A percentile compares a stretch with the other conserved stretches of the same genome.
phyloP scores from a whole-genome alignment of 1,140 invertebrate genomes.

The Drosophila guanche region DNA sequence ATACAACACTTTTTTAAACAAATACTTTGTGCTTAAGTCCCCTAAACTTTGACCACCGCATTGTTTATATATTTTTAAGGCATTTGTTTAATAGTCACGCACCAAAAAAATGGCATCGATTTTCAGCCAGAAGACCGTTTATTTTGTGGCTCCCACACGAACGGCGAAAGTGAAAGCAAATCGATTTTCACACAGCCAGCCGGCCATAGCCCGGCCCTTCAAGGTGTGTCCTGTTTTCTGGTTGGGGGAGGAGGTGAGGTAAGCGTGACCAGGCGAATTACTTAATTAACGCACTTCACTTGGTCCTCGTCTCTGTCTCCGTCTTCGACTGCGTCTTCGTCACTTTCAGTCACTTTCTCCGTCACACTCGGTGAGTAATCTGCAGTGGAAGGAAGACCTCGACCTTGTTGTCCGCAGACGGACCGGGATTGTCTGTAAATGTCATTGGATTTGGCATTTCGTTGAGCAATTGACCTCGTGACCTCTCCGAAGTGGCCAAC shows the following conservation, averaged over 20 bases:
- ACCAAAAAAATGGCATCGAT: slow-evolving; percentile 50
- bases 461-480: slow-evolving; percentile 53
- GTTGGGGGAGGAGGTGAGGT: slow-evolving; percentile 18
- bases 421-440: slow-evolving; percentile 20
- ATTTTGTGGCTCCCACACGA: slow-evolving; percentile 24
- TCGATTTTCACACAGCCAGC: slow-evolving; percentile 50
- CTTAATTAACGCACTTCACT: slow-evolving; percentile 70
- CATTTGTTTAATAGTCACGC: slow-evolving; percentile 39
- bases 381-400: slow-evolving; percentile 33
- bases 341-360: neutral
- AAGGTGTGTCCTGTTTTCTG: slow-evolving; percentile 40
- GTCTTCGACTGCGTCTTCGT: neutral
- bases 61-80: slow-evolving; percentile 5
- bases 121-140: slow-evolving; percentile 23
- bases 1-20: too few relatives aligned
- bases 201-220: slow-evolving; percentile 14
- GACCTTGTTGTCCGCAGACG: slow-evolving; percentile 43
- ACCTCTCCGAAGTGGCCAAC: slow-evolving; percentile 22
- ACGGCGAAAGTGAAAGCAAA: slow-evolving; percentile 26
- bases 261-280: slow-evolving; percentile 66
- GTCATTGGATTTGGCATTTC: slow-evolving; percentile 35
- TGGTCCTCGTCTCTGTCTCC: neutral
- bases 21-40: too few relatives aligned
- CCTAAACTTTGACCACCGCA: too few relatives aligned
- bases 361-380: slow-evolving; percentile 23